Conservation (phyloP, 2,797 vertebrate genomes). For the Tauraco hartlaubi region DNA sequence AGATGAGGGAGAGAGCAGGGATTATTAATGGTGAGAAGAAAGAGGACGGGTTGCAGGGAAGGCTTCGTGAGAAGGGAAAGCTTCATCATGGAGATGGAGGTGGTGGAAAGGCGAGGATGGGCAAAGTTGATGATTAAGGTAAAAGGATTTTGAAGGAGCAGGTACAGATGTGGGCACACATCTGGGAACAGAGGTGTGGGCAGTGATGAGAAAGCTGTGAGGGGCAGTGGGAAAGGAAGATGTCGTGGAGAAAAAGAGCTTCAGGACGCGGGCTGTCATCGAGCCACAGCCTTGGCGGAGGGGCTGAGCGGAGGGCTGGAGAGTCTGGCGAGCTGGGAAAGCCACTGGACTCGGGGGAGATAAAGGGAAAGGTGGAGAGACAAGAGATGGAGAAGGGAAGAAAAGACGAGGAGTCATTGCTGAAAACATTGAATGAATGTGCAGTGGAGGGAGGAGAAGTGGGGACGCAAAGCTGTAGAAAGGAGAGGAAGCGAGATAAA, state of each 20-base stretch:
- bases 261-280: fast-evolving
- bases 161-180: not conserved
- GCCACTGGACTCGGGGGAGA: not conserved
- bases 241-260: not conserved
- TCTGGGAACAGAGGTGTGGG: not conserved
- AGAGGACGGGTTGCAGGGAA: not conserved
- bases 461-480: not conserved
- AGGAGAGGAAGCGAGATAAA: conserved; percentile 44
- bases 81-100: not conserved
- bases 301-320: not conserved
- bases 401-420: not conserved
- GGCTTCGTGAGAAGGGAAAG: not conserved
- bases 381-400: fast-evolving
- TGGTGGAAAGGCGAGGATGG: not conserved
- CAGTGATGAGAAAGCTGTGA: fast-evolving
- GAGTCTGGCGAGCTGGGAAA: not conserved
- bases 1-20: conserved; percentile 1
- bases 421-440: not conserved
- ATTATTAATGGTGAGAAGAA: conserved; percentile 41
- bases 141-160: not conserved
- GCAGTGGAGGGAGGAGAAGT: not conserved
- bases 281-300: not conserved
- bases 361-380: not conserved
- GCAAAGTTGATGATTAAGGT: not conserved
- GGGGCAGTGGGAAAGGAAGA: not conserved